Evolutionary conservation across 2,113 vertebrate genomes (phyloP), one percentile per base, ranked within the genome.

Genomic region (Pica pica): DNA sequence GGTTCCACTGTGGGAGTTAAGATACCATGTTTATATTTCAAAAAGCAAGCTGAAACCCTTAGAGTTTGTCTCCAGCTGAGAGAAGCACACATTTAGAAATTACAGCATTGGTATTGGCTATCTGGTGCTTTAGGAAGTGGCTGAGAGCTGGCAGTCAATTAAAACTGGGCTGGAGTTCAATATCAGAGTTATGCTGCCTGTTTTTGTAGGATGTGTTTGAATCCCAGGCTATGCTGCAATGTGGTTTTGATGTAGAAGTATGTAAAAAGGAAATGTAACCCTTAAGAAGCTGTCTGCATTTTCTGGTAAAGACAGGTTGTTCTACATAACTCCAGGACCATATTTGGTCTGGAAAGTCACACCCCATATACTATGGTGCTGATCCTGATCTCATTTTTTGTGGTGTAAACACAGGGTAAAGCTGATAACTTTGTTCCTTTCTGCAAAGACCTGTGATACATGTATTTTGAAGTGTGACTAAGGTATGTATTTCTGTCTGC

Each of bases 241-340:
- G 94, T 98, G 97, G 94, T 97, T 98, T 98, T 98, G 97, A 98
- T 98, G 98, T 97, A 96, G 96, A 96, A 95, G 94, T 97, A 97
- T 97, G 98, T 96, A 87, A 97, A 97, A 97, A 97, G 96, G 97
- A 98, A 98, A 97, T 96, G 89, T 96, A 98, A 97, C 97, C 95
- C 95, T 96, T 97, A 90, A 96, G 96, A 96, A 97, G 93, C 90
- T 97, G 96, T 95, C 96, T 94, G 97, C 84, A 65, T 98, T 98
- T 97, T 84, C 90, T 95, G 88, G 95, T 76, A 95, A 59, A 94
- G 80, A 61, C 93, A 94, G 57, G 87, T 92, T 93, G 37, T 52
- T 87, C 75, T 89, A 75, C 80, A 81, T 87, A 90, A 81, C 69
- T 92, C 89, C 74, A 83, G 59, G 75, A 81, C 39, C 21, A 9